Percentiles rank a stretch among this genome's conserved stretches.
These are phyloP conservation scores for Carabus problematicus DNA, from an alignment of 2,888 invertebrate species.

Conservation along the genomic window DNA sequence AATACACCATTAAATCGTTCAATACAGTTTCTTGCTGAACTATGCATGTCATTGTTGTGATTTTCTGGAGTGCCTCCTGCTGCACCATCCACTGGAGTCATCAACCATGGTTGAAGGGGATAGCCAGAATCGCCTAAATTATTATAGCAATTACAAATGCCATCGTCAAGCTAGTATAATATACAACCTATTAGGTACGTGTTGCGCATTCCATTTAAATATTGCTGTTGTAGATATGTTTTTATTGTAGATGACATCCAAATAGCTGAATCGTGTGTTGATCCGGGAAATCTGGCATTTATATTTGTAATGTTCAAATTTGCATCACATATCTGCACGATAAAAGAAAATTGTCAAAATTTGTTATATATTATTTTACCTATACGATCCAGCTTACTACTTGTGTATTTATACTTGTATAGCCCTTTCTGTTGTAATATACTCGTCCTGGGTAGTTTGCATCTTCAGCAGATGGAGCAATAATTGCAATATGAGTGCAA, in stretches of 20 bases:
- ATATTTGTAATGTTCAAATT: slow-evolving; percentile 34
- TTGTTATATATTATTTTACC: neutral
- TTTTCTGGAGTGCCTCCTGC: too few species aligned
- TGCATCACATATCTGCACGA: slow-evolving; percentile 34
- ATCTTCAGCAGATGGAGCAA: slow-evolving; percentile 30
- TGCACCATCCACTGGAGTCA: too few species aligned
- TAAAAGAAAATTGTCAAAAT: neutral
- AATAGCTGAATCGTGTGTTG: slow-evolving; percentile 38
- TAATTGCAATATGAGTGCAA: slow-evolving; percentile 32
- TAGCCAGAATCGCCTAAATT: too few species aligned
- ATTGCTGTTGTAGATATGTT: slow-evolving; percentile 24
- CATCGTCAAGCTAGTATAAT: neutral
- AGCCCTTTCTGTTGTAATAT: slow-evolving; percentile 32
- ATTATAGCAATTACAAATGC: too few species aligned
- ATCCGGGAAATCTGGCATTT: slow-evolving; percentile 40
- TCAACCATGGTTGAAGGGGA: too few species aligned
- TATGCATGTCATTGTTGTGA: too few species aligned
- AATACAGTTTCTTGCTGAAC: too few species aligned
- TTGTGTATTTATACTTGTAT: slow-evolving; percentile 33
- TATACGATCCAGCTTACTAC: slow-evolving; percentile 11
- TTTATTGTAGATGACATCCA: slow-evolving; percentile 31
- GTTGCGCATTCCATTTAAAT: slow-evolving; percentile 21
- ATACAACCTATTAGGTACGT: slow-evolving; percentile 17
- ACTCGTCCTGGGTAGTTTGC: slow-evolving; percentile 17
- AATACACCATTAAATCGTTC: too few species aligned